Conservation (phyloP, 2,797 vertebrate genomes). For the Oreochromis mossambicus region DNA sequence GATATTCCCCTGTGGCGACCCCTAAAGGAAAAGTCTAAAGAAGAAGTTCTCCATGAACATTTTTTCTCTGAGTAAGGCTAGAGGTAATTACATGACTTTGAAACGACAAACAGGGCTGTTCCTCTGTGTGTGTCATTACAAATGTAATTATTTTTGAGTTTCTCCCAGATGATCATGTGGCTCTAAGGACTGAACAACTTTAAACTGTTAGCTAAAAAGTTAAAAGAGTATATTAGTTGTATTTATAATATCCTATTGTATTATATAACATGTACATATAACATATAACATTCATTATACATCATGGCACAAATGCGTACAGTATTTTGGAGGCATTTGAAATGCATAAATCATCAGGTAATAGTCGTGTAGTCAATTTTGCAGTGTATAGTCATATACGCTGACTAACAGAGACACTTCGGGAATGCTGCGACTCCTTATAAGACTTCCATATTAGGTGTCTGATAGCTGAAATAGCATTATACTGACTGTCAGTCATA, state of each 20-base stretch:
- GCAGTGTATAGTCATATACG: neutral
- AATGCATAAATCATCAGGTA: neutral
- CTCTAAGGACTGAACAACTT: neutral
- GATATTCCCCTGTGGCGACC: neutral
- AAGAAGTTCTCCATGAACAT: neutral
- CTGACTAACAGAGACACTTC: neutral
- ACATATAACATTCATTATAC: neutral
- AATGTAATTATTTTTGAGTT: neutral
- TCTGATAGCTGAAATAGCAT: neutral
- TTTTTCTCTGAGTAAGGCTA: neutral
- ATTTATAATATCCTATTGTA: neutral
- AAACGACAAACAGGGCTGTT: neutral
- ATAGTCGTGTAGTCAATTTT: neutral
- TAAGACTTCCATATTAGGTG: neutral
- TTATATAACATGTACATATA: neutral
- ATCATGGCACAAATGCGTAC: neutral
- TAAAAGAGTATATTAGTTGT: neutral
- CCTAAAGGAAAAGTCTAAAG: neutral
- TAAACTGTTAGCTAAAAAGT: neutral
- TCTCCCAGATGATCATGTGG: neutral
- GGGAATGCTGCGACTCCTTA: neutral
- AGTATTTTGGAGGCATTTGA: neutral
- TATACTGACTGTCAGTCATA: neutral
- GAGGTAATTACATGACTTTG: neutral
- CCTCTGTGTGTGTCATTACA: neutral